Evolutionary conservation across 2,888 invertebrate species (phyloP), one percentile per base, ranked within the genome.

Genomic region (Agrypnus murinus): DNA sequence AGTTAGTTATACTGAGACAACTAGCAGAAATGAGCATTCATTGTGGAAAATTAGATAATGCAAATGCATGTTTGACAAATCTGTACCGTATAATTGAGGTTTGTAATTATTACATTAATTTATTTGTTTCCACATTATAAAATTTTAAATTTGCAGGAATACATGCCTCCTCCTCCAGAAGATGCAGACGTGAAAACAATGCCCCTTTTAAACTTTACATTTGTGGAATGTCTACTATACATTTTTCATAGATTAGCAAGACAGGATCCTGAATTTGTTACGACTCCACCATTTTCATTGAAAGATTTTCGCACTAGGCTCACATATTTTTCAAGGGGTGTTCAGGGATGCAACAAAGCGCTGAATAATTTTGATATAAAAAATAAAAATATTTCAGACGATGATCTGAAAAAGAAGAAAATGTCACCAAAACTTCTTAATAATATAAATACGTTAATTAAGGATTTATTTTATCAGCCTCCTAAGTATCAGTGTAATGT

Each of bases 391-490:
- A 71, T 72, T 92, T 93, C 80, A 25, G 75, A 76, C 14, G 76
- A 74, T 40, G 78, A 78, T 60, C 80, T 80, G 93, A 95, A 87
- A 92, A 95, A 86, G 91, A 92, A 86, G 82, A 93, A 72, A 92
- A 92, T 87, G 86, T 97, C 97, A 9, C 87, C 97, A 48, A 95
- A 94, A 84, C 95, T 97, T 5, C 95, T 97, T 62, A 94, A 94
- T 55, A 98, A 98, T 85, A 97, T 98, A 74, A 96, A 95, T 82
- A 90, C 92, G 0, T 88, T 98, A 53, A 96, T 98, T 75, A 94
- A 95, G 83, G 98, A 98, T 86, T 88, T 98, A 75, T 98, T 98
- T 87, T 95, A 97, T 84, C 93, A 93, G 66, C 97, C 98, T 10
- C 98, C 98, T 5, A 93, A 95, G 79, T 98, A 95, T 86, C 97